Evolutionary conservation across 2,888 invertebrate species (phyloP).

Genomic region (Rapana venosa): DNA sequence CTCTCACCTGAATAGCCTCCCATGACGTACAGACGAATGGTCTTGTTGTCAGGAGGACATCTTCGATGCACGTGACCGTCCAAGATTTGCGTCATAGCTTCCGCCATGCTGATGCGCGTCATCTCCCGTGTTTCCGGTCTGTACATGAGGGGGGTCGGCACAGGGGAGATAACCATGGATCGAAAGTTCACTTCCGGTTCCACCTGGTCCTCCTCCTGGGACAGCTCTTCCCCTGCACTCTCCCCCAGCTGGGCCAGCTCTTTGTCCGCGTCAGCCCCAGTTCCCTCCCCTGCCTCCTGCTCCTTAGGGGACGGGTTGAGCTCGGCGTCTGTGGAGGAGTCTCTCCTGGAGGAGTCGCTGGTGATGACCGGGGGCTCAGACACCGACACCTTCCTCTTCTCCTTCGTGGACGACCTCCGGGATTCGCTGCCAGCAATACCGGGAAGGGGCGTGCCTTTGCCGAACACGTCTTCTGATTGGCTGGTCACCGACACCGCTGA

Average conservation of each 20-base stretch:
- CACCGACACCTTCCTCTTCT: conserved; percentile 37
- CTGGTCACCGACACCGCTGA: not conserved
- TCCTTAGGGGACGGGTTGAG: not conserved
- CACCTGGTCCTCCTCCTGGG: not conserved
- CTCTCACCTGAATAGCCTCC: conserved; percentile 67
- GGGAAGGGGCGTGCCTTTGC: conserved; percentile 41
- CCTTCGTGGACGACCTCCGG: not conserved
- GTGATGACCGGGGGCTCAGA: not conserved
- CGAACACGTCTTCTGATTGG: conserved; percentile 24
- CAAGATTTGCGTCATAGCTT: conserved; percentile 63
- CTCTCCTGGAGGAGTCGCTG: not conserved
- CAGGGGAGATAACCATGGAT: conserved; percentile 62
- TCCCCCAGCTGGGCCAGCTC: not conserved
- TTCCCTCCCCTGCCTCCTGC: not conserved
- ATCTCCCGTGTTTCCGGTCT: conserved; percentile 67
- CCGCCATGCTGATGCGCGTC: conserved; percentile 57
- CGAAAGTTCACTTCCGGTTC: conserved; percentile 56
- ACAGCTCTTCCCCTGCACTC: not conserved
- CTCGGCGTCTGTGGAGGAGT: not conserved
- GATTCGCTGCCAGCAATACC: conserved; percentile 6
- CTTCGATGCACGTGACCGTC: conserved; percentile 62
- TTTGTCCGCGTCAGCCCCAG: not conserved
- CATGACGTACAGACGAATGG: conserved; percentile 65
- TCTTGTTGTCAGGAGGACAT: conserved; percentile 63
- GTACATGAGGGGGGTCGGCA: conserved; percentile 65